A percentile compares a stretch with the other conserved stretches of the same genome.
phyloP scores from a whole-genome alignment of 92 coral and sea anemone species.

The Bergia sp. region DNA sequence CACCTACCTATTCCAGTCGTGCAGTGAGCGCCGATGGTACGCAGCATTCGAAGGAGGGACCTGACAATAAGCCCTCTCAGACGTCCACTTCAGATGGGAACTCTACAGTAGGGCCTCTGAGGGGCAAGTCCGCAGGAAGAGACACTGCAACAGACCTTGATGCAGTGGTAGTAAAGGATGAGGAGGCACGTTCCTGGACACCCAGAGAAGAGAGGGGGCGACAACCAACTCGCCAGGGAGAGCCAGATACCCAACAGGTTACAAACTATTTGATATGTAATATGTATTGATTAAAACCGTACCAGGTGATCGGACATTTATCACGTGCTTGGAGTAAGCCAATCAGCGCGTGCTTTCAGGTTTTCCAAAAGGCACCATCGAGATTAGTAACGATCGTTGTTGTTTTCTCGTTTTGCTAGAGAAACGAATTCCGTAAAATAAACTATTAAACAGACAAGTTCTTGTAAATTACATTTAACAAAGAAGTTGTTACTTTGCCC shows the following conservation, averaged over 20 bases:
- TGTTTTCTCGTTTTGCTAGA: too few species aligned
- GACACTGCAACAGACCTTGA: slow-evolving; percentile 58
- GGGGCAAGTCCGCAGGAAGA: slow-evolving; percentile 41
- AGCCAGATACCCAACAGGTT: slow-evolving; percentile 25
- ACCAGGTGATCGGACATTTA: too few species aligned
- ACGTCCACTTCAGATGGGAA: slow-evolving; percentile 5
- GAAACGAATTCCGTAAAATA: too few species aligned
- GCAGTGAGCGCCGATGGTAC: not conserved
- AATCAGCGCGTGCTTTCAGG: too few species aligned
- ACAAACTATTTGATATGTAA: not conserved
- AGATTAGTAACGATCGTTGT: too few species aligned
- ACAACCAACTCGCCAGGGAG: slow-evolving; percentile 21
- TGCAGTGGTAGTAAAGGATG: slow-evolving; percentile 58
- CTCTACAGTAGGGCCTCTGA: slow-evolving; percentile 30
- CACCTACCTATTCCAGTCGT: not conserved
- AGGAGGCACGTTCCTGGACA: slow-evolving; percentile 46
- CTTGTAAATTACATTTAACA: too few species aligned
- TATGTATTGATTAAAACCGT: not conserved
- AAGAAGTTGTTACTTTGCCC: too few species aligned
- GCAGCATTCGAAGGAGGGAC: not conserved
- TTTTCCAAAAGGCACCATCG: too few species aligned
- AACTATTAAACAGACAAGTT: too few species aligned
- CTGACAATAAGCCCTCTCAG: slow-evolving; percentile 3
- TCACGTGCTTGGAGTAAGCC: too few species aligned
- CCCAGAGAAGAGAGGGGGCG: slow-evolving; percentile 57